Evolutionary conservation across 2,888 invertebrate genomes (phyloP), one percentile per base, ranked within the genome.

Genomic region (Pharmacophagus antenor): DNA sequence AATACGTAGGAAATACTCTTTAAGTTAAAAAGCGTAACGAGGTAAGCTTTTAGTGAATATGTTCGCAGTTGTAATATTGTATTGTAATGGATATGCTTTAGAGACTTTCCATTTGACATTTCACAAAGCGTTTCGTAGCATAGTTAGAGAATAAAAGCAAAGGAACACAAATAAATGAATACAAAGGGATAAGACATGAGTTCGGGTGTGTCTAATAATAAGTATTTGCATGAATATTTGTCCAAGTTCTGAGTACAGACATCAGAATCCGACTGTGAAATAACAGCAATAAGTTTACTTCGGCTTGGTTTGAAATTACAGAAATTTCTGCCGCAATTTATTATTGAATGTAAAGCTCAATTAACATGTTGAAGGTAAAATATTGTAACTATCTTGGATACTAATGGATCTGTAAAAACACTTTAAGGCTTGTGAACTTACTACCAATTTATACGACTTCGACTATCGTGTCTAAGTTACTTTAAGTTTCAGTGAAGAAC

Each of bases 401-500:
- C n/a, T n/a, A n/a, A n/a, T n/a, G n/a, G n/a, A n/a, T n/a, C n/a
- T n/a, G n/a, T n/a, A n/a, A n/a, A n/a, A n/a, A n/a, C n/a, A n/a
- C n/a, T n/a, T n/a, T n/a, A n/a, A n/a, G n/a, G n/a, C n/a, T n/a
- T n/a, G n/a, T n/a, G 15, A 5, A 37, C 37, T 37, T 37, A 37
- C 15, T 41, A 42, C 42, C 42, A 50, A 56, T 56, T 57, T 42
- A 42, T 21, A 21, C 23, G 20, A 41, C 49, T 49, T 27, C 25
- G 21, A 50, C 21, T 18, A 42, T 23, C 15, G n/a, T 18, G n/a
- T 42, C 44, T 18, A 20, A 37, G 51, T 56, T 56, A 23, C 44
- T 27, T 18, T 27, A 53, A 56, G 44, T 50, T 57, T 50, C n/a
- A 17, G 23, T 41, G 18, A 23, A n/a, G 37, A 56, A 37, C 41